These are phyloP conservation scores for Yponomeuta sedellus DNA, from an alignment of 2,888 invertebrate genomes.

Conservation along the genomic window DNA sequence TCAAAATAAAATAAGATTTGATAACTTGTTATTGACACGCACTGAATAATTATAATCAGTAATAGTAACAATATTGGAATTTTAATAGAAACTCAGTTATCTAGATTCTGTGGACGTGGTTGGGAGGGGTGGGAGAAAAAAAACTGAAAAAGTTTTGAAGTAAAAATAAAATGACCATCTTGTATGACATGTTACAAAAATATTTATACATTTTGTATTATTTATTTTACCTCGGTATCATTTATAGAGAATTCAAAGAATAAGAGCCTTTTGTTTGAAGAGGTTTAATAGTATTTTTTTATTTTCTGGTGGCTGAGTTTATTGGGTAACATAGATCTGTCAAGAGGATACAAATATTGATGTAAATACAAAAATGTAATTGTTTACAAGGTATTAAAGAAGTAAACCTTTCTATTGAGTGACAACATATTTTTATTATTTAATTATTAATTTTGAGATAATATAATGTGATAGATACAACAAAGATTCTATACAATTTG, in stretches of 20 bases:
- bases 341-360: slow-evolving; percentile 16
- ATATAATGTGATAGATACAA: neutral
- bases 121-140: neutral
- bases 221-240: neutral
- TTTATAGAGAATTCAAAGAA: neutral
- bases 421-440: neutral
- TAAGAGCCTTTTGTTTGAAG: neutral
- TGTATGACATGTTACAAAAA: neutral
- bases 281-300: neutral
- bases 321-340: slow-evolving; percentile 19
- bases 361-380: slow-evolving; percentile 22
- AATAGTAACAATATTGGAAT: neutral
- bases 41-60: neutral
- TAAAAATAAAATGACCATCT: neutral
- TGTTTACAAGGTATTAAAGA: neutral
- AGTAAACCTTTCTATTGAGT: slow-evolving; percentile 8
- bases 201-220: neutral
- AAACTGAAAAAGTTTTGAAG: neutral
- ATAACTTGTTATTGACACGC: neutral
- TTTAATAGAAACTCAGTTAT: neutral
- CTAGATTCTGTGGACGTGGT: neutral
- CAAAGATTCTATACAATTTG: no score
- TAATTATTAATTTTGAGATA: neutral
- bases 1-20: no score
- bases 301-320: slow-evolving; percentile 14